These are phyloP conservation scores for Callipepla squamata DNA, from an alignment of 2,113 vertebrate genomes.

Conservation along the genomic window DNA sequence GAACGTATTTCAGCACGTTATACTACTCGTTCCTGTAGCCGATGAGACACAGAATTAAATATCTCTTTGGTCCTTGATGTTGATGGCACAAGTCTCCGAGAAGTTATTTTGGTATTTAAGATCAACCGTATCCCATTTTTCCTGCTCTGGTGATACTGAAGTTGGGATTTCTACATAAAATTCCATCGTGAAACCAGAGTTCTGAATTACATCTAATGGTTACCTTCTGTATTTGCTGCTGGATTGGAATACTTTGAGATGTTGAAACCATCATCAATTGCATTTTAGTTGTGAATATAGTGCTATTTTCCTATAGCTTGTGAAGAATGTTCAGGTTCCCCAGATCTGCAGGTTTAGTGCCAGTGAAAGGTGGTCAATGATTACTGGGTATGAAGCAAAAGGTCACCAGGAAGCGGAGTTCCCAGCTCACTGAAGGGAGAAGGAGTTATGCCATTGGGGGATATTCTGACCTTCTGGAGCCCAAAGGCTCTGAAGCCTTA, in stretches of 20 bases:
- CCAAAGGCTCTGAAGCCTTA: neutral
- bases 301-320: neutral
- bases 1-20: neutral
- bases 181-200: neutral
- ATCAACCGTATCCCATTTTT: neutral
- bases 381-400: neutral
- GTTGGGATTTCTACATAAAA: neutral
- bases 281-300: neutral
- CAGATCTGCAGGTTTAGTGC: neutral
- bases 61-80: neutral
- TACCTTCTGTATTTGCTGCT: neutral
- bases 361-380: neutral
- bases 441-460: neutral
- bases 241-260: neutral
- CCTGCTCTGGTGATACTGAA: neutral
- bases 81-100: neutral
- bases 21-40: neutral
- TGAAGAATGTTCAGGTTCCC: neutral
- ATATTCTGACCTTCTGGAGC: neutral
- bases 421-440: neutral
- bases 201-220: neutral
- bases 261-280: neutral
- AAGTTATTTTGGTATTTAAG: neutral
- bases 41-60: neutral
- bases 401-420: neutral